Evolutionary conservation across 2,797 vertebrate species (phyloP), one percentile per base, ranked within the genome.

Genomic region (Liparis tanakae): DNA sequence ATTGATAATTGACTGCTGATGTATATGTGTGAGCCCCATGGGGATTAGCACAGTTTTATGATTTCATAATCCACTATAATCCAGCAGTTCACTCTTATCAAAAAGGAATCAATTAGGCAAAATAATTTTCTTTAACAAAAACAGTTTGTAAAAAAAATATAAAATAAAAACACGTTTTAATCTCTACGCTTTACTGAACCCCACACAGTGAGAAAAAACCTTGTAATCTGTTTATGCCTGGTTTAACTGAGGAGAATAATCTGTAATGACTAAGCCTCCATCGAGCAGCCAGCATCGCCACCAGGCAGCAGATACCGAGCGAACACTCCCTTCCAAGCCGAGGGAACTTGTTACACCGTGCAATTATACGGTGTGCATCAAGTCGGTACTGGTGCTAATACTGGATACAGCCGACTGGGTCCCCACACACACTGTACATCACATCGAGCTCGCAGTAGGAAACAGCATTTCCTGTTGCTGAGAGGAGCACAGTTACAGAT

Each of bases 161-260:
- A 25, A 68, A 74, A 80, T 67, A 55, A 67, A 74, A 30, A 76
- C 53, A 51, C 20, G 72, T 78, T 85, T 87, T 89, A 92, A 91
- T 91, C 86, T 79, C 57, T 51, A 33, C 18, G 76, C 58, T 85
- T 88, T 82, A 82, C 76, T 70, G 66, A 85, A 79, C 41, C 60
- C 71, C 71, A 74, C 58, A 69, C 39, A 58, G 81, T 84, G 85
- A 81, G 76, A 76, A 79, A 80, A 88, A 80, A 72, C 79, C 78
- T 71, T 85, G 78, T 91, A 88, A 91, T 93, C 88, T 91, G 82
- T 88, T 89, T 90, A 90, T 80, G 83, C 65, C 77, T 74, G 84
- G 77, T 88, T 90, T 79, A 87, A 88, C 57, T 81, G 68, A 74
- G 66, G 74, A 75, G 74, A 85, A 83, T 89, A 85, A 91, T 91